These are phyloP conservation scores for Peromyscus eremicus DNA, from an alignment of 2,797 vertebrate species.

Conservation along the genomic window DNA sequence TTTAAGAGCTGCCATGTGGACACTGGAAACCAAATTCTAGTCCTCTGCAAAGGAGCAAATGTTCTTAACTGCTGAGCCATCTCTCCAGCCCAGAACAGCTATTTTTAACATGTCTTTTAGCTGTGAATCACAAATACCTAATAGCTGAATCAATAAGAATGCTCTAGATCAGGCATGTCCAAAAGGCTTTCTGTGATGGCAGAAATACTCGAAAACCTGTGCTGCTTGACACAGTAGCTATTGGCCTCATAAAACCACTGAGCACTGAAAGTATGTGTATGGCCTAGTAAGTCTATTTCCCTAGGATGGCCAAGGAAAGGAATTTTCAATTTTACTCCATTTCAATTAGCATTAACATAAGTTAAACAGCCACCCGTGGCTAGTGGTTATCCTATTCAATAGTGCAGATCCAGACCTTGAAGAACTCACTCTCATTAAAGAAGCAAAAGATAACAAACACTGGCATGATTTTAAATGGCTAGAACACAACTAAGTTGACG, in stretches of 20 bases:
- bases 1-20: background rate
- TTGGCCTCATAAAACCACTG: background rate
- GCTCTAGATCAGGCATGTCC: background rate
- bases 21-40: background rate
- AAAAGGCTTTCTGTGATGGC: background rate
- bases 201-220: background rate
- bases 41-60: background rate
- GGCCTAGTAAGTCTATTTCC: background rate
- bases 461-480: background rate
- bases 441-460: conserved; percentile 7
- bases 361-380: background rate
- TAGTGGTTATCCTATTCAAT: background rate
- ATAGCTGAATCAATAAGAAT: conserved; percentile 17
- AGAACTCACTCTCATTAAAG: background rate
- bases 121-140: background rate
- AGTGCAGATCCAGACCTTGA: background rate
- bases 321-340: conserved; percentile 28
- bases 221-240: background rate
- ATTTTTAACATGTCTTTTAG: conserved; percentile 23
- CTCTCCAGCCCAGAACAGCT: background rate
- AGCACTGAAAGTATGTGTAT: conserved; percentile 7
- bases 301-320: background rate
- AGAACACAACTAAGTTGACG: background rate
- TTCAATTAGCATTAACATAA: conserved; percentile 36
- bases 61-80: background rate